Evolutionary conservation across 2,888 invertebrate species (phyloP), one percentile per base, ranked within the genome.

Genomic region (Dryobota labecula): DNA sequence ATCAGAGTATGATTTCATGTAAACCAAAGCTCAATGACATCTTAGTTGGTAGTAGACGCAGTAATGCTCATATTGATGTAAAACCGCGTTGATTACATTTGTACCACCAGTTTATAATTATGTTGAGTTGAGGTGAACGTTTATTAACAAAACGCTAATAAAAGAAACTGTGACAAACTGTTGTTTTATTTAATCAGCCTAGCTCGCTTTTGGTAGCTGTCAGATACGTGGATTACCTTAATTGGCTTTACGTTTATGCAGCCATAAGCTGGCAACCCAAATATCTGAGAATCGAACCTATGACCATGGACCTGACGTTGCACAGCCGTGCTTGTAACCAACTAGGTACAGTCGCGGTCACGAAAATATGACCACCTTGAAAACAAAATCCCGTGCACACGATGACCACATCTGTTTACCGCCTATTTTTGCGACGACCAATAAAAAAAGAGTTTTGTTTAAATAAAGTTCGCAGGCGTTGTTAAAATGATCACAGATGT

Each of bases 111-210:
- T 89, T 90, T 92, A 71, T 78, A 78, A 58, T 72, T 92, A 84
- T 89, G 88, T 92, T 91, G 89, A 90, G 90, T 93, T 92, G 87
- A 90, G 90, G 89, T 93, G 92, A 93, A 90, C 88, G 88, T 94
- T 94, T 94, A 94, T 92, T 94, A 95, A 94, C 93, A 93, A 94
- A 92, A 94, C 91, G 92, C 93, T 93, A 94, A 94, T 94, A 94
- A 95, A 94, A 91, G 77, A 88, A 90, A 90, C 86, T 88, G 87
- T 90, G 89, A 89, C 88, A 89, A 70, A 70, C 66, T 73, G 57
- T 83, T 80, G 79, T 87, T 85, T 87, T 76, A 70, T 87, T 89
- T 86, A 62, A 47, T 41, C 61, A 33, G 33, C 18, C 33, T 43
- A 30, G 43, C 27, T 47, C 36, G 33, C 9, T 20, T 24, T 24